These are phyloP conservation scores for Euwallacea similis DNA, from an alignment of 1,140 invertebrate species.

Conservation along the genomic window DNA sequence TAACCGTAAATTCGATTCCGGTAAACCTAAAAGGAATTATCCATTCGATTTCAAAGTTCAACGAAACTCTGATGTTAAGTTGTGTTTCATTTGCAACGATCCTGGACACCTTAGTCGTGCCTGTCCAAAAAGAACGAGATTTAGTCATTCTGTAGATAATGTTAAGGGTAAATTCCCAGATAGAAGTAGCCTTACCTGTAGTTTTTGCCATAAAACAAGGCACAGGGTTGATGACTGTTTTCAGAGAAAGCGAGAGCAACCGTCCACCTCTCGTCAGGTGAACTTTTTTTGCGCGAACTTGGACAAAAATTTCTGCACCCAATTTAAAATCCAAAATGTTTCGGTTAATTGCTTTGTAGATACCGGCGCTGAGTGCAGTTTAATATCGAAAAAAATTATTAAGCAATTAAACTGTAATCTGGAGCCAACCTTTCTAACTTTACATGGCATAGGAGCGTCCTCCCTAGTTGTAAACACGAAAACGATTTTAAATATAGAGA, in stretches of 20 bases:
- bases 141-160: slow-evolving; percentile 4
- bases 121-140: slow-evolving; percentile 6
- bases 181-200: too few species aligned
- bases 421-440: slow-evolving; percentile 9
- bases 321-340: too few species aligned
- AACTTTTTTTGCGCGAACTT: too few species aligned
- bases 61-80: neutral
- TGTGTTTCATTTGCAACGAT: slow-evolving; percentile 7
- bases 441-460: slow-evolving; percentile 9
- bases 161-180: neutral
- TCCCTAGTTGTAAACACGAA: neutral
- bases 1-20: neutral
- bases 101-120: slow-evolving; percentile 3
- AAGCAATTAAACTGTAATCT: too few species aligned
- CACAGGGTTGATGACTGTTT: too few species aligned
- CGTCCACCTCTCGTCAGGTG: too few species aligned
- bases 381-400: too few species aligned
- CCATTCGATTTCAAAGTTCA: neutral
- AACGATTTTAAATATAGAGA: neutral
- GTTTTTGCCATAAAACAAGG: too few species aligned
- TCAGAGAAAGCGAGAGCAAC: too few species aligned
- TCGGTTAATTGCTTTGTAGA: too few species aligned
- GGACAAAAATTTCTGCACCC: too few species aligned
- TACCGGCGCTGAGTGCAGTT: too few species aligned
- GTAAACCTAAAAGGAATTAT: neutral